Base-by-base conservation (phyloP, 2,797 vertebrate species). In the Emydoidea blandingii region DNA sequence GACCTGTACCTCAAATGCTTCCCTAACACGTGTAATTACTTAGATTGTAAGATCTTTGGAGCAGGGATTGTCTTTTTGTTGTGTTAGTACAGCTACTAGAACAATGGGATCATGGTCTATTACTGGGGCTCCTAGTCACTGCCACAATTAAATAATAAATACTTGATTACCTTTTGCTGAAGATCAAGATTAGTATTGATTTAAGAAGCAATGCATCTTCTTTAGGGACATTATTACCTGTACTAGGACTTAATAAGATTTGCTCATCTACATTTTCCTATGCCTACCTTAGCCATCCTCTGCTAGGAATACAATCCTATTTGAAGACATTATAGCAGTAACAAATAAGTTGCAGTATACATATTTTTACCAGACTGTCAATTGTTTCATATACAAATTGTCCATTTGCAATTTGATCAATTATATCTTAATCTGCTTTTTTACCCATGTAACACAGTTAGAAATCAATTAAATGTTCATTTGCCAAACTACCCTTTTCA, bases 391-490 rank as follows among this genome's bases (percentile, higher is more conserved):
- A 85, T 80, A 74, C 83, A 95, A 96, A 96, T 53, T 5, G 25
- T 50, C 79, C 91, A 89, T 92, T 91, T 97, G 95, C 57, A 96
- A 91, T 79, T 25, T 5, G 88, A 95, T 56, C 90, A 0, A 0
- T 90, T 0, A 25, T 1, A 82, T 92, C 57, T 27, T 56, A 62
- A 41, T 96, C 79, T 85, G 27, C 16, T 86, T 92, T 68, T 86
- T 41, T 54, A 88, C n/a, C 85, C 85, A 4, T 5, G 23, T 8
- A 95, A 62, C 68, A 59, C 68, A 59, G 90, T 90, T 86, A 95
- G 15, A 83, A 80, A 94, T 81, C 94, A 87, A 90, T 96, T 68
- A 62, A 54, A 1, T 15, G 31, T 3, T 93, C 29, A 80, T 97
- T 82, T 87, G 9, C 84, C 52, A 90, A 53, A 83, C 57, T 47